These are phyloP conservation scores for Incurvaria masculella DNA, from an alignment of 2,888 invertebrate genomes.

Conservation along the genomic window DNA sequence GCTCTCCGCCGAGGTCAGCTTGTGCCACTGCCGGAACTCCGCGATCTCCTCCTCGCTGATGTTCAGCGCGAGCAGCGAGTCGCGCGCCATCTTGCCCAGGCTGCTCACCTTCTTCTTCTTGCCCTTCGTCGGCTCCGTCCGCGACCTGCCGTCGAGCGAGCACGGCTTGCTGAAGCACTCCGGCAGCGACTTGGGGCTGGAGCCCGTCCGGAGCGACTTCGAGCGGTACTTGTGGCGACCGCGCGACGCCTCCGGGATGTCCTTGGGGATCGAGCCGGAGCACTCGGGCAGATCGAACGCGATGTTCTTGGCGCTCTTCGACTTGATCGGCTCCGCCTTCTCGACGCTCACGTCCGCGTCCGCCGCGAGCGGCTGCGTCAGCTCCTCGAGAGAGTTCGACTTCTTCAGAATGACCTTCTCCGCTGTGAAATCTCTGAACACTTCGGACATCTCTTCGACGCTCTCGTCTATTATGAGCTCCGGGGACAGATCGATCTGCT, in stretches of 20 bases:
- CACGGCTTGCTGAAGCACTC: conserved; percentile 42
- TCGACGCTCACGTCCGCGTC: conserved; percentile 12
- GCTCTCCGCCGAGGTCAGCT: conserved; percentile 45
- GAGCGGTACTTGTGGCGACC: conserved; percentile 18
- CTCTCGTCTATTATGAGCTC: conserved; percentile 41
- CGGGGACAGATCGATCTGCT: conserved; percentile 39
- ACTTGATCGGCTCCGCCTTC: conserved; percentile 28
- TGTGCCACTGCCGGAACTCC: conserved; percentile 41
- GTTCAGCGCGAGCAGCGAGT: conserved; percentile 43
- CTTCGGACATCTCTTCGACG: conserved; percentile 27
- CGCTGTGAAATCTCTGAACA: conserved; percentile 30
- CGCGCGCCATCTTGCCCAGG: conserved; percentile 45
- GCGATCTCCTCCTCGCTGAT: conserved; percentile 50
- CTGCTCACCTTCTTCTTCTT: conserved; percentile 45
- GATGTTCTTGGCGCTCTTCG: conserved; percentile 22
- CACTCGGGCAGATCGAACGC: conserved; percentile 42
- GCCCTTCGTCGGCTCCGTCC: conserved; percentile 33
- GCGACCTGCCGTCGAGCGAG: conserved; percentile 31
- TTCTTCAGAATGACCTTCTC: conserved; percentile 34
- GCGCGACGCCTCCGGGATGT: conserved; percentile 32
- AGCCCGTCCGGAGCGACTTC: conserved; percentile 37
- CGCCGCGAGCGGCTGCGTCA: conserved; percentile 24
- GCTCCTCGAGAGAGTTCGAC: conserved; percentile 39
- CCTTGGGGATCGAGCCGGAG: conserved; percentile 31
- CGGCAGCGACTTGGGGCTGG: conserved; percentile 48